phyloP scores from a whole-genome alignment of 2,888 invertebrate genomes.

The Tenthredo mesomela region DNA sequence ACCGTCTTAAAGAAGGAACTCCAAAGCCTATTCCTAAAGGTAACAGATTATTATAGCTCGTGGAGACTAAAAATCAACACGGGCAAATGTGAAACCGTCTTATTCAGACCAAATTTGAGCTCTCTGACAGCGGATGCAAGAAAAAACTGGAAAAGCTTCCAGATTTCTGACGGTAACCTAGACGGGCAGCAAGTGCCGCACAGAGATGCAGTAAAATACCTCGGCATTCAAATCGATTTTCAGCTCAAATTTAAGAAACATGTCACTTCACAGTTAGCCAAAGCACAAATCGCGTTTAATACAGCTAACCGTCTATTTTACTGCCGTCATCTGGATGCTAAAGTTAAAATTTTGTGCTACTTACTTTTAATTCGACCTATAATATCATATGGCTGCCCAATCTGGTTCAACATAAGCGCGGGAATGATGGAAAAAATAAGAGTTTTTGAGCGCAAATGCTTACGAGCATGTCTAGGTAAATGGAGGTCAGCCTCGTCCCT shows the following conservation, averaged over 20 bases:
- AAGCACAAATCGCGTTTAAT: neutral
- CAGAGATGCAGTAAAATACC: neutral
- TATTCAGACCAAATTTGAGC: neutral
- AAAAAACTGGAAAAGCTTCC: neutral
- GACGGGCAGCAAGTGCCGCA: neutral
- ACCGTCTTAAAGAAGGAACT: neutral
- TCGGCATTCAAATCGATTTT: neutral
- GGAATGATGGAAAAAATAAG: neutral
- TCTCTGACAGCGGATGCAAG: neutral
- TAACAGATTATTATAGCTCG: neutral
- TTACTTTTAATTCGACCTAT: neutral
- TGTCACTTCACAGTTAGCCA: neutral
- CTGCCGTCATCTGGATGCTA: neutral
- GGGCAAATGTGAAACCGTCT: neutral
- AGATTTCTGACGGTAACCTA: neutral
- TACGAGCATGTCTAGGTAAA: neutral
- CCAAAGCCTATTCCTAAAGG: neutral
- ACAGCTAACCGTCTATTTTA: neutral
- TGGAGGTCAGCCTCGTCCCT: neutral
- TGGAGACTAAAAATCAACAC: conserved; percentile 23
- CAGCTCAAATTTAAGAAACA: neutral
- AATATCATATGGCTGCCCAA: neutral
- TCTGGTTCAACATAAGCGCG: no score
- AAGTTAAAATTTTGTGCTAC: neutral
- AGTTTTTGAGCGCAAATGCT: conserved; percentile 7